A percentile compares a stretch with the other conserved stretches of the same genome.
These are phyloP conservation scores for Rhinoraja longicauda DNA, from an alignment of 2,797 vertebrate species.

Conservation along the genomic window DNA sequence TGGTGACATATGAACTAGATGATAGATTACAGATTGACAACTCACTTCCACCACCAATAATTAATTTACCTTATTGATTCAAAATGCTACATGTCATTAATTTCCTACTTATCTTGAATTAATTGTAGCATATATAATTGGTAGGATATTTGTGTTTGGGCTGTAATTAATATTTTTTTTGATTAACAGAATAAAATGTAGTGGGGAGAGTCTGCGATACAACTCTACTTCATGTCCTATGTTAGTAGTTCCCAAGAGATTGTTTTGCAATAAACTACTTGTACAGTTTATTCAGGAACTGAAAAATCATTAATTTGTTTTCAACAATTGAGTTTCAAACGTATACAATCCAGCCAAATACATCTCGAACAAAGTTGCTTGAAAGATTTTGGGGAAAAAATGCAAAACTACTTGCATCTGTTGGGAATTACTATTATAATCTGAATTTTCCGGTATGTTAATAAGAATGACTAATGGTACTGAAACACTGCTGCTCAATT, in stretches of 20 bases:
- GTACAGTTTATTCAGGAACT: background rate
- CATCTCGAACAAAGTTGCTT: background rate
- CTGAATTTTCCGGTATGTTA: background rate
- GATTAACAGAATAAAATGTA: background rate
- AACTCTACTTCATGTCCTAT: too few relatives aligned
- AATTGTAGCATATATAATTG: background rate
- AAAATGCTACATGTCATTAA: background rate
- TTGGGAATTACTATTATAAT: background rate
- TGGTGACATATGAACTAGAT: too few relatives aligned
- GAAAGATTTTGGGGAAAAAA: background rate
- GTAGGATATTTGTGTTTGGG: background rate
- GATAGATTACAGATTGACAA: background rate
- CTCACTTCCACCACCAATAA: background rate
- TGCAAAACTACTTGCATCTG: background rate
- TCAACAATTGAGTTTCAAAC: background rate
- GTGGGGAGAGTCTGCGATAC: background rate
- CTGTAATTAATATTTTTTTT: background rate
- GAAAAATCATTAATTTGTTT: background rate
- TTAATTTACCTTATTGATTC: background rate
- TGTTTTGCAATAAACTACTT: background rate
- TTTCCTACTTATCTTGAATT: background rate
- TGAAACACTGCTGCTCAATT: background rate
- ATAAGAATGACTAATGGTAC: background rate
- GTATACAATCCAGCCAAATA: background rate
- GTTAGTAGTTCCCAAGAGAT: constrained; percentile 3